Conservation (phyloP, 2,888 invertebrate genomes). For the Sphaerophoria taeniata region DNA sequence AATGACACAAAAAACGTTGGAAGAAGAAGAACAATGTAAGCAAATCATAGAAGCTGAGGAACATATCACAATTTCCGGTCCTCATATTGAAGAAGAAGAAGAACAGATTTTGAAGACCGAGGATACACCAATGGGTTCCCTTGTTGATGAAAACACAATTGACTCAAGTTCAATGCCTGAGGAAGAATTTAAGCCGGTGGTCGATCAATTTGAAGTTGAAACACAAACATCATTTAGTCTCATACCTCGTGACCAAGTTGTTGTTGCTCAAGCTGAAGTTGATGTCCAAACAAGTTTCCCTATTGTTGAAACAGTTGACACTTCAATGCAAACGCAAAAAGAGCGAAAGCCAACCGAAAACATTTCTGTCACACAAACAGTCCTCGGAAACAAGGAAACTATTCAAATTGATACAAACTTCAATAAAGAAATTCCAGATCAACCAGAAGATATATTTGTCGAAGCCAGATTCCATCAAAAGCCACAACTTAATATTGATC, state of each 20-base stretch:
- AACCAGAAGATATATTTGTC: constrained; percentile 86
- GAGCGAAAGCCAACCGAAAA: constrained; percentile 85
- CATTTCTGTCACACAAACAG: constrained; percentile 87
- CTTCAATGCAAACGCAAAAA: constrained; percentile 81
- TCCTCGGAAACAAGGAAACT: constrained; percentile 87
- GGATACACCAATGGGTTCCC: constrained; percentile 78
- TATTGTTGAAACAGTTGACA: constrained; percentile 78
- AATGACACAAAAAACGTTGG: constrained; percentile 65
- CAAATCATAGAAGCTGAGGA: background rate
- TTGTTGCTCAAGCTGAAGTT: constrained; percentile 79
- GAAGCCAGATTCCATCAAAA: constrained; percentile 88
- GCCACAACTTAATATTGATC: constrained; percentile 83
- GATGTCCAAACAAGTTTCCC: constrained; percentile 86
- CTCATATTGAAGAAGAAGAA: background rate
- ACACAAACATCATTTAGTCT: constrained; percentile 88
- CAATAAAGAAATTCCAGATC: constrained; percentile 84
- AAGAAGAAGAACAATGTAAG: constrained; percentile 52
- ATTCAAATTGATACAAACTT: constrained; percentile 89
- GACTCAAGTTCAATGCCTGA: constrained; percentile 89
- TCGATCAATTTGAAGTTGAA: constrained; percentile 83
- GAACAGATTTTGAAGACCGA: background rate
- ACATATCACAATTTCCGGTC: background rate
- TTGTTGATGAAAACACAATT: constrained; percentile 83
- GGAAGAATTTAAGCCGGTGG: constrained; percentile 84
- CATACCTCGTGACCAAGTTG: constrained; percentile 75